A percentile compares a stretch with the other conserved stretches of the same genome.
Conservation (phyloP, 2,888 invertebrate genomes). For the Deilephila elpenor region DNA sequence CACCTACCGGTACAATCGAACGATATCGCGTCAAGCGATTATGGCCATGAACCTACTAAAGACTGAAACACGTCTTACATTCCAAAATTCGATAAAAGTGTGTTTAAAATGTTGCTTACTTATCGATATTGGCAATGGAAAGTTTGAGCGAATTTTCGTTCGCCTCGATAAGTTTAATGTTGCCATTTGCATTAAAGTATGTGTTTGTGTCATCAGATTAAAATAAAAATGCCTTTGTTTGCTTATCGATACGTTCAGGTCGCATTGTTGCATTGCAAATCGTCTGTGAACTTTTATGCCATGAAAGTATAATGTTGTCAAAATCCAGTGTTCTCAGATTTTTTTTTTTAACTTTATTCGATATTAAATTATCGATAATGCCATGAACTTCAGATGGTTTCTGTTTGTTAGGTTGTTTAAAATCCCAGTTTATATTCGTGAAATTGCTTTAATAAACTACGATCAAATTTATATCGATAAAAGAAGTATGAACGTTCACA, state of each 20-base stretch:
- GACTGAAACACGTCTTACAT: constrained; percentile 46
- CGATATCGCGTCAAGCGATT: constrained; percentile 7
- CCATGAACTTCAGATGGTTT: too few species aligned
- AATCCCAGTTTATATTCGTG: too few species aligned
- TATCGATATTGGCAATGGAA: not conserved
- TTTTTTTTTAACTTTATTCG: too few species aligned
- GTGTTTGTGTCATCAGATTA: constrained; percentile 20
- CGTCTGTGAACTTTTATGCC: not conserved
- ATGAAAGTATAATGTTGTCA: not conserved
- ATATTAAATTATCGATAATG: too few species aligned
- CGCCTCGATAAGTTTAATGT: not conserved
- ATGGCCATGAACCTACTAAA: constrained; percentile 28
- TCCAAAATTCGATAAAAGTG: constrained; percentile 42
- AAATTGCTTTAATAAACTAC: too few species aligned
- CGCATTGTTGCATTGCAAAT: not conserved
- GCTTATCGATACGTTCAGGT: not conserved
- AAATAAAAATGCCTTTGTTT: not conserved
- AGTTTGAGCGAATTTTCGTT: too few species aligned
- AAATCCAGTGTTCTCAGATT: not conserved
- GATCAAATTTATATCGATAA: not conserved
- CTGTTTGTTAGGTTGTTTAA: too few species aligned
- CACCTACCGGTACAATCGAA: constrained; percentile 57
- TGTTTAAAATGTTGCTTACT: not conserved
- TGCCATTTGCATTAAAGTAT: constrained; percentile 9
- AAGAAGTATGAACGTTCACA: not conserved